A percentile compares a stretch with the other conserved stretches of the same genome.
Evolutionary conservation across 2,888 invertebrate species (phyloP).

Genomic region (Idaea biselata): DNA sequence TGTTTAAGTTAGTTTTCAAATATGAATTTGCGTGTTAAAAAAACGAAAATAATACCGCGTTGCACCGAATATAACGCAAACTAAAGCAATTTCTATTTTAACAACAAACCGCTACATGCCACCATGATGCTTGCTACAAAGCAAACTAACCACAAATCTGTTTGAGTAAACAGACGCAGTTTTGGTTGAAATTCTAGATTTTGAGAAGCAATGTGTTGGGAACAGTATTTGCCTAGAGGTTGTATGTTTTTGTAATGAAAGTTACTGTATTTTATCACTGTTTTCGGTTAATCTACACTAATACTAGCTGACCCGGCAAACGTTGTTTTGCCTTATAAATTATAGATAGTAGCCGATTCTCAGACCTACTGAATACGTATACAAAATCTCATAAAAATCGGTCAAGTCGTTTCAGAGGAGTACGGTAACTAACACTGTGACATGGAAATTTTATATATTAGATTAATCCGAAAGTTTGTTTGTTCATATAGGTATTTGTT

Average conservation of each 20-base stretch:
- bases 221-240: background rate
- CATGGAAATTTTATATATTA: too few species aligned
- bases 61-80: background rate
- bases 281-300: too few species aligned
- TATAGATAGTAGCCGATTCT: too few species aligned
- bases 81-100: background rate
- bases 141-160: constrained; percentile 16
- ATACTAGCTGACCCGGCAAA: too few species aligned
- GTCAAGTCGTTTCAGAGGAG: too few species aligned
- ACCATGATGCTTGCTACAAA: background rate
- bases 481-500: too few species aligned
- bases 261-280: too few species aligned
- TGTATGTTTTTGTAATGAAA: constrained; percentile 11
- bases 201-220: background rate
- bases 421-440: too few species aligned
- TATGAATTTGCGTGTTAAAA: background rate
- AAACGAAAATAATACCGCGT: background rate
- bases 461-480: too few species aligned
- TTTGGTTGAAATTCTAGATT: background rate
- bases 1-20: background rate
- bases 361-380: too few species aligned
- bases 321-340: too few species aligned
- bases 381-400: too few species aligned
- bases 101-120: constrained; percentile 2
- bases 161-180: constrained; percentile 6